Percentiles rank a stretch among this genome's conserved stretches.
phyloP scores from a whole-genome alignment of 1,140 invertebrate genomes.

The Pachyrhynchus sulphureomaculatus region DNA sequence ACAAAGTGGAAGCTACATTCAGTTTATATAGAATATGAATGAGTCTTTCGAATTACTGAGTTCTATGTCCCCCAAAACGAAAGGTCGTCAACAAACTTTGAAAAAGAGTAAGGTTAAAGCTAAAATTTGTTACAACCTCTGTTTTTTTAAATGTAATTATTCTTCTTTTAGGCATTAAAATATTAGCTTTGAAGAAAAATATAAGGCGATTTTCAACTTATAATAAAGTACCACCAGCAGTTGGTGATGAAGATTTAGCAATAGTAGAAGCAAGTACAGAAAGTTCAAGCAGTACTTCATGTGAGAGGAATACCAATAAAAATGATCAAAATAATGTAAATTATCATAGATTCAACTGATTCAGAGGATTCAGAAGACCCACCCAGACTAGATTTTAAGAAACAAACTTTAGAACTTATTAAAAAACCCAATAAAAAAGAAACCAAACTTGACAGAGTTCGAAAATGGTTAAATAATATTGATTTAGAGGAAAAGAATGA shows the following conservation, averaged over 20 bases:
- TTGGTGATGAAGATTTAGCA: constrained; percentile 29
- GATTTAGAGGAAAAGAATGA: constrained; percentile 17
- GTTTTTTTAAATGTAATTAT: not conserved
- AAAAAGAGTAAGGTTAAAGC: constrained; percentile 31
- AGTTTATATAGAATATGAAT: constrained; percentile 20
- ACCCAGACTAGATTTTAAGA: not conserved
- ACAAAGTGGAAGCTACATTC: too few species aligned
- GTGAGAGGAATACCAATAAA: not conserved
- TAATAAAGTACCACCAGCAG: constrained; percentile 26
- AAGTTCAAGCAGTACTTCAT: constrained; percentile 6
- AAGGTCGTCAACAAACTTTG: constrained; percentile 22
- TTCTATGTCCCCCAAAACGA: constrained; percentile 40
- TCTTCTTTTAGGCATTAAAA: constrained; percentile 34
- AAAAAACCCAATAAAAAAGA: not conserved
- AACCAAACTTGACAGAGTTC: constrained; percentile 12
- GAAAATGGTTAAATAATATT: constrained; percentile 33
- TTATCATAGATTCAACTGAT: constrained; percentile 15
- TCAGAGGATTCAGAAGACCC: not conserved
- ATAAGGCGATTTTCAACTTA: constrained; percentile 39
- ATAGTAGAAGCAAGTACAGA: constrained; percentile 26
- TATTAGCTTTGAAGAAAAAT: constrained; percentile 41
- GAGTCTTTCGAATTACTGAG: constrained; percentile 35
- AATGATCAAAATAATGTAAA: constrained; percentile 16
- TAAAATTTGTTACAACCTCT: not conserved
- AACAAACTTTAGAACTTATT: not conserved